Evolutionary conservation across 1,140 invertebrate species (phyloP).

Genomic region (Chelonus insularis): DNA sequence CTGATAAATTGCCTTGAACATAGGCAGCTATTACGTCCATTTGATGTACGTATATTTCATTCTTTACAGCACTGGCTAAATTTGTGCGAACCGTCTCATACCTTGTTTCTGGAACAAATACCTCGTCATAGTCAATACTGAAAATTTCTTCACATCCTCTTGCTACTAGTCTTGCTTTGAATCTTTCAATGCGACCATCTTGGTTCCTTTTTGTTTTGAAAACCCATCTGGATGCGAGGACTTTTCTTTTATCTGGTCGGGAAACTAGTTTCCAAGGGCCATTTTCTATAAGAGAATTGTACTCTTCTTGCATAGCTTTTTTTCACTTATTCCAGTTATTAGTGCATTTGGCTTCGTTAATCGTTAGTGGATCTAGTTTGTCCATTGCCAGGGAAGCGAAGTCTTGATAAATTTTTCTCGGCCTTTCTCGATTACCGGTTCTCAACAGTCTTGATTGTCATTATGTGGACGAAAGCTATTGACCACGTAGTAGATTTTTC

Average conservation of each 20-base stretch:
- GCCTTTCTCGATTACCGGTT: too few species aligned
- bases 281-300: background rate
- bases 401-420: too few species aligned
- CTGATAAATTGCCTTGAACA: background rate
- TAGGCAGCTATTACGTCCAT: slow-evolving; percentile 21
- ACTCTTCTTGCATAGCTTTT: slow-evolving; percentile 13
- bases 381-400: background rate
- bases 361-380: background rate
- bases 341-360: background rate
- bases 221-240: slow-evolving; percentile 46
- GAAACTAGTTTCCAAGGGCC: slow-evolving; percentile 6
- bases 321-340: background rate
- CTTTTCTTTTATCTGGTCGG: slow-evolving; percentile 23
- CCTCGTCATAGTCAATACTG: slow-evolving; percentile 39
- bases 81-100: slow-evolving; percentile 29
- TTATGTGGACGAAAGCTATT: too few species aligned
- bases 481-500: too few species aligned
- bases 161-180: slow-evolving; percentile 45
- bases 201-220: slow-evolving; percentile 41
- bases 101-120: slow-evolving; percentile 40
- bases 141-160: slow-evolving; percentile 37
- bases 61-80: too few species aligned
- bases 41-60: too few species aligned
- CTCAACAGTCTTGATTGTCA: too few species aligned
- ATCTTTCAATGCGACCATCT: slow-evolving; percentile 35